These are phyloP conservation scores for Malurus alboscapulatus DNA, from an alignment of 2,113 vertebrate genomes.

Conservation along the genomic window DNA sequence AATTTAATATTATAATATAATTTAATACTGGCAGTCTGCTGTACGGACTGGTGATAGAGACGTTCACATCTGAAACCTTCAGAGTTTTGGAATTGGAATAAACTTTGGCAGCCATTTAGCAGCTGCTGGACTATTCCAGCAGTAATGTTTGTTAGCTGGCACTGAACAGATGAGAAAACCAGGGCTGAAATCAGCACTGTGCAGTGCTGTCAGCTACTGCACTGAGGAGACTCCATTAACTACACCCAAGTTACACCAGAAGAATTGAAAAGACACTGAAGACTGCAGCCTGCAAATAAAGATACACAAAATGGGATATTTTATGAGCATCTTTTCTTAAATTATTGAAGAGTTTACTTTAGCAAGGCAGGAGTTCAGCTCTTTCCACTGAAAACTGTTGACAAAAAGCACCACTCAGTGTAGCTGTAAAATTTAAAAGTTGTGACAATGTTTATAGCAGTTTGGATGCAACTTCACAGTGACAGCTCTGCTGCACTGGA, in stretches of 20 bases:
- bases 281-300: background rate
- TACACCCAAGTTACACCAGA: background rate
- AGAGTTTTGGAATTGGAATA: background rate
- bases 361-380: background rate
- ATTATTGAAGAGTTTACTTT: conserved; percentile 31
- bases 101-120: background rate
- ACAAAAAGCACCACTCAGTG: background rate
- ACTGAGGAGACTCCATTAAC: background rate
- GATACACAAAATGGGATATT: background rate
- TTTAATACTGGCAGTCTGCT: background rate
- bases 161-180: background rate
- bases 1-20: too few species aligned
- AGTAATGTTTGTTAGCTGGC: background rate
- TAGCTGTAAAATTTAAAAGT: conserved; percentile 19
- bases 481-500: background rate
- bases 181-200: background rate
- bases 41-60: background rate
- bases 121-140: background rate
- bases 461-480: background rate
- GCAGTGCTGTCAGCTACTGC: background rate
- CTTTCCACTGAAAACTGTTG: conserved; percentile 15
- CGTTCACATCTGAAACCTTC: background rate
- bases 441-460: conserved; percentile 32
- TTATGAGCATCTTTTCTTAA: conserved; percentile 11
- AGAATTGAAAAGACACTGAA: background rate